Evolutionary conservation across 2,797 vertebrate genomes (phyloP).

Genomic region (Falco columbarius): DNA sequence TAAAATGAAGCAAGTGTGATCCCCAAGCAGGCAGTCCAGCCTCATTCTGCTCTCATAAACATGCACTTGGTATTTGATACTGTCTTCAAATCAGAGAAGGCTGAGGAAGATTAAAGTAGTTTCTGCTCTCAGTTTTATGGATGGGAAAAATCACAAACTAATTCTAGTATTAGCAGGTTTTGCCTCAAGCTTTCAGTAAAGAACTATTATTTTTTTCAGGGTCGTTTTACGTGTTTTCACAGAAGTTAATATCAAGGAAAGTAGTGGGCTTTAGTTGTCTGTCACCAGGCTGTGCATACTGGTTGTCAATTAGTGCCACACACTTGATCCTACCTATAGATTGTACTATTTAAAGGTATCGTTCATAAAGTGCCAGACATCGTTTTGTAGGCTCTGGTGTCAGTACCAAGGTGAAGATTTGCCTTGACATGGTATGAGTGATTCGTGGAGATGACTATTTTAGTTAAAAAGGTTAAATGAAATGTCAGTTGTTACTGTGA

Average conservation of each 20-base stretch:
- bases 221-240: neutral
- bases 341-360: neutral
- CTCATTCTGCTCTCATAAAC: neutral
- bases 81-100: neutral
- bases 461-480: constrained; percentile 70
- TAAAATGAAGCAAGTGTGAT: constrained; percentile 32
- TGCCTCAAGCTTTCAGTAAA: neutral
- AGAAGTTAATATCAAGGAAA: neutral
- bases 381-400: constrained; percentile 36
- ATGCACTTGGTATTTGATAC: neutral
- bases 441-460: constrained; percentile 66
- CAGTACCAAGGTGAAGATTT: constrained; percentile 45
- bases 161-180: neutral
- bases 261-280: neutral
- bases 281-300: neutral
- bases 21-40: neutral
- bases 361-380: constrained; percentile 1
- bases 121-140: neutral
- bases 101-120: neutral
- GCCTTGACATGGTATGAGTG: constrained; percentile 17
- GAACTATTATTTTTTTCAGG: neutral
- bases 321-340: neutral
- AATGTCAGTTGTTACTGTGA: constrained; percentile 69
- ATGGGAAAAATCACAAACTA: neutral
- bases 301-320: neutral